A percentile compares a stretch with the other conserved stretches of the same genome.
phyloP scores from a whole-genome alignment of 2,113 vertebrate genomes.

The Amblyornis subalaris region DNA sequence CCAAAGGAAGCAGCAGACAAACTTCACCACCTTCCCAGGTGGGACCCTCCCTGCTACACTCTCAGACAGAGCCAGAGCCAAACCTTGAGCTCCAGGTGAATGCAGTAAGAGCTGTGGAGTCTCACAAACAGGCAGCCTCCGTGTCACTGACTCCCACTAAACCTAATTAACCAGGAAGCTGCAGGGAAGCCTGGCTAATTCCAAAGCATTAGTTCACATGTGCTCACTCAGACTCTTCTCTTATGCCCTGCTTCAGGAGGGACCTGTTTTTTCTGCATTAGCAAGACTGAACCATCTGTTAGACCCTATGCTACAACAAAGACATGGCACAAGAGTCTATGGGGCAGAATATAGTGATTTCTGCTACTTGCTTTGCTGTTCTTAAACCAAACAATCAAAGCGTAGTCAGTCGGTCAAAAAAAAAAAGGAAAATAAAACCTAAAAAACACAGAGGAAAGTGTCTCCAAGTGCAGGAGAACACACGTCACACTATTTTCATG shows the following conservation, averaged over 20 bases:
- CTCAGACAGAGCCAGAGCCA: neutral
- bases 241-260: neutral
- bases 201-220: neutral
- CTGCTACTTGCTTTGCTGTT: neutral
- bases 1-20: neutral
- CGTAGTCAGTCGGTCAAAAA: neutral
- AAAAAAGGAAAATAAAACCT: neutral
- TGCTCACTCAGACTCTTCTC: neutral
- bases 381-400: neutral
- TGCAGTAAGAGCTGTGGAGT: fast-evolving
- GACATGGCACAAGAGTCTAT: neutral
- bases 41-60: neutral
- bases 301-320: neutral
- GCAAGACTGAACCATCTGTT: neutral
- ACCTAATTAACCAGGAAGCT: neutral
- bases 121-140: fast-evolving
- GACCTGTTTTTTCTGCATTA: neutral
- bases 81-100: fast-evolving
- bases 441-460: neutral
- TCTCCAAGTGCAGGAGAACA: neutral
- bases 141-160: fast-evolving
- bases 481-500: neutral
- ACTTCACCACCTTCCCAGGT: neutral
- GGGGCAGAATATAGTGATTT: fast-evolving
- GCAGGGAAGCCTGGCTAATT: neutral